Conservation (phyloP, 2,113 vertebrate genomes). For the Motacilla alba region DNA sequence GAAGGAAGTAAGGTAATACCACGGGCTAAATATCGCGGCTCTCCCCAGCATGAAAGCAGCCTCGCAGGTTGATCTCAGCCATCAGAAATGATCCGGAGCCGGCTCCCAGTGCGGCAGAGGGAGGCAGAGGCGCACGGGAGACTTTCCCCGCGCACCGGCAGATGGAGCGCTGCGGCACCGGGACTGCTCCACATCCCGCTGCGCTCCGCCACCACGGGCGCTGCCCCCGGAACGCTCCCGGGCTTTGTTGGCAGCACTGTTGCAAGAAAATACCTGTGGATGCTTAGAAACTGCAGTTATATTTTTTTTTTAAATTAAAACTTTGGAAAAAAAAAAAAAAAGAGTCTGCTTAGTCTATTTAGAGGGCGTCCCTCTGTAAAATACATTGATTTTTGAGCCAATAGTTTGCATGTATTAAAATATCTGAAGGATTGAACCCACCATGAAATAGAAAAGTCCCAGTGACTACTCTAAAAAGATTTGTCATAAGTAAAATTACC, state of each 20-base stretch:
- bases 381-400: not conserved
- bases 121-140: not conserved
- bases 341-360: not conserved
- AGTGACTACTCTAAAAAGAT: not conserved
- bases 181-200: too few species aligned
- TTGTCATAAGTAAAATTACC: not conserved
- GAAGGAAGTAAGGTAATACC: conserved; percentile 7
- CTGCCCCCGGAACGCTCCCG: rapidly evolving
- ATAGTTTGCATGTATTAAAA: not conserved
- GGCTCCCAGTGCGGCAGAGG: not conserved
- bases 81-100: rapidly evolving
- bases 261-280: not conserved
- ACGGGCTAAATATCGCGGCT: not conserved
- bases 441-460: not conserved
- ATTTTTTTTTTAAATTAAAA: not conserved
- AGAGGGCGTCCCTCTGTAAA: not conserved
- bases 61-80: not conserved
- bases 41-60: not conserved
- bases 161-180: not conserved
- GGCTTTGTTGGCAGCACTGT: rapidly evolving
- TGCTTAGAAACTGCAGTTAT: not conserved
- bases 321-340: not conserved
- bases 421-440: not conserved
- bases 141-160: not conserved
- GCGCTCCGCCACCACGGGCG: rapidly evolving